phyloP scores from a whole-genome alignment of 92 coral and sea anemone genomes.

The Nematostella vectensis region DNA sequence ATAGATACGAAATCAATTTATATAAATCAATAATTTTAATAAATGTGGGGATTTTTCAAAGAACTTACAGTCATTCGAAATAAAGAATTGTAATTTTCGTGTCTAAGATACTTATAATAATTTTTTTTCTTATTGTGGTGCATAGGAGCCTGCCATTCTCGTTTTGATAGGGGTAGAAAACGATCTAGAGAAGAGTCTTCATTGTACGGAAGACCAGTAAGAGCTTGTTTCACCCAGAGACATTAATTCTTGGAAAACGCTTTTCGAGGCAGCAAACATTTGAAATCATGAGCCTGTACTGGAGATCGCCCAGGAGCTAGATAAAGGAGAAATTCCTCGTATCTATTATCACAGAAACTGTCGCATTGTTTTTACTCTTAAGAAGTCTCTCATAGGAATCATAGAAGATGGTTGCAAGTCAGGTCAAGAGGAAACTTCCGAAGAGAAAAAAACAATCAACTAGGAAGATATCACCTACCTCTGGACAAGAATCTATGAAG shows the following conservation, averaged over 20 bases:
- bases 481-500: conserved; percentile 17
- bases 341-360: conserved; percentile 22
- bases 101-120: too few species aligned
- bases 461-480: conserved; percentile 7
- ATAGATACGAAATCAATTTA: too few species aligned
- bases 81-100: too few species aligned
- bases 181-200: neutral
- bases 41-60: too few species aligned
- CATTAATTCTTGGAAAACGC: conserved; percentile 15
- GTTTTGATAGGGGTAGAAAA: too few species aligned
- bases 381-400: conserved; percentile 9
- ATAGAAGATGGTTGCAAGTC: neutral
- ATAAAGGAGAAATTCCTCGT: conserved; percentile 19
- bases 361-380: conserved; percentile 22
- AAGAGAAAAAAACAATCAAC: conserved; percentile 1
- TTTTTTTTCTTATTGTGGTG: too few species aligned
- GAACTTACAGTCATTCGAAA: too few species aligned
- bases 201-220: conserved; percentile 9
- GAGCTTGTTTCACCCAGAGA: conserved; percentile 11
- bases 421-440: too few species aligned
- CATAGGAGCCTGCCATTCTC: too few species aligned
- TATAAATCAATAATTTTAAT: too few species aligned
- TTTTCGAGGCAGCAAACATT: conserved; percentile 13
- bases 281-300: conserved; percentile 11
- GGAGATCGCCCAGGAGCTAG: conserved; percentile 7